Base-by-base conservation (phyloP, 2,113 vertebrate genomes). In the Holacanthus passer region DNA sequence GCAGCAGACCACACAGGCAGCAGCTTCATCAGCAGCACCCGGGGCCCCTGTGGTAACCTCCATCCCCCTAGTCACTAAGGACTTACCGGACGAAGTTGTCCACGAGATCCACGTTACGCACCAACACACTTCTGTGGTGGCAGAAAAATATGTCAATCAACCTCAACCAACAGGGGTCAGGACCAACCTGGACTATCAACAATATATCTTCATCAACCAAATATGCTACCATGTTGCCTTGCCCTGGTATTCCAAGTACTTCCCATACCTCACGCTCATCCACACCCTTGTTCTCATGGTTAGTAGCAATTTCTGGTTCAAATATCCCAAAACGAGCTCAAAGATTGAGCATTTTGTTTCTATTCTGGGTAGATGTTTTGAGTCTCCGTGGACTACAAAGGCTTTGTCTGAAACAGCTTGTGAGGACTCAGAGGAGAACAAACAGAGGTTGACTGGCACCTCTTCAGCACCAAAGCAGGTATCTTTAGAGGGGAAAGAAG, bases 261-360 rank as follows among this genome's bases (percentile, higher is more conserved):
- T 99, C 82, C 97, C 98, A 10, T 99, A 99, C 91, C 97, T 99
- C 84, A 97, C 97, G 73, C 97, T 99, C 58, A 99, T 99, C 79
- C 97, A 99, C 88, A 99, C 97, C 62, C 92, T 99, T 37, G 95
- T 99, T 91, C 96, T 99, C 71, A 99, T 99, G 97, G 97, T 99
- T 88, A 99, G 98, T 89, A 99, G 98, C 93, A 99, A 99, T 81
- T 99, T 99, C 88, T 99, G 98, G 98, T 99, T 99, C 91, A 99
- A 99, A 80, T 99, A 99, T 89, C 98, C 98, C 64, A 99, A 99
- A 94, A 99, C 97, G 0, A 98, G 98, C 89, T 99, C 98, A 65
- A 99, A 99, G 94, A 98, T 99, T 2, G 98, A 99, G 78, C 98
- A 99, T 87, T 99, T 99, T 79, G 98, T 99, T 37, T 99, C 98